Evolutionary conservation across 2,113 vertebrate genomes (phyloP), one percentile per base, ranked within the genome.

Genomic region (human (Homo sapiens)): DNA sequence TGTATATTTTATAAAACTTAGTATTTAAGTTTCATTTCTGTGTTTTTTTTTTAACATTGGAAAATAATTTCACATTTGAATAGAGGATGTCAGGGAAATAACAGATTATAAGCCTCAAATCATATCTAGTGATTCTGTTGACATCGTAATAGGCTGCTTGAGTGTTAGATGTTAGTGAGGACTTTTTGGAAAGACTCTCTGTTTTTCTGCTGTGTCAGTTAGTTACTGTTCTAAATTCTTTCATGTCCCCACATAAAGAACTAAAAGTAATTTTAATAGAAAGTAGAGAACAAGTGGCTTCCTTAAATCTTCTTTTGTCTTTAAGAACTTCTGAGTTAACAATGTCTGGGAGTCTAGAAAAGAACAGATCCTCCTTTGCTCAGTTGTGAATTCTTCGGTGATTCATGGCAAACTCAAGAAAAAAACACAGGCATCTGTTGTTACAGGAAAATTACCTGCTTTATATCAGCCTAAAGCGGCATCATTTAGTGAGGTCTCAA

Each of bases 381-480:
- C 57, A 81, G 45, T 43, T 93, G 59, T 80, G 85, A 59, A 45
- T 96, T 93, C 43, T 90, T 3, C 35, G 79, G 80, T 90, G 61
- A 93, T 95, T 96, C 76, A 93, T 32, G 6, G 55, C 20, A 88
- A 94, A 70, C 35, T 81, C 75, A 90, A 87, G 83, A 90, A 92
- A 76, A 93, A 95, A 96, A 64, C 72, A 8, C n/a, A 92, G 70
- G 12, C 64, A 76, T 96, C 61, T 94, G 55, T 84, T 96, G 35
- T 79, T 92, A 95, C 92, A 87, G 83, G 73, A 96, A 94, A 93
- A 81, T 92, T 38, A 81, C 14, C 72, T 23, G 83, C 72, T 96
- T 96, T 93, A 45, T 83, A 93, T 59, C 50, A 85, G 22, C 17
- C 17, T 52, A n/a, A 90, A 90, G 40, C 38, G 84, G 61, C 32